phyloP scores from a whole-genome alignment of 2,888 invertebrate species.

The Malthinus seriepunctatus region DNA sequence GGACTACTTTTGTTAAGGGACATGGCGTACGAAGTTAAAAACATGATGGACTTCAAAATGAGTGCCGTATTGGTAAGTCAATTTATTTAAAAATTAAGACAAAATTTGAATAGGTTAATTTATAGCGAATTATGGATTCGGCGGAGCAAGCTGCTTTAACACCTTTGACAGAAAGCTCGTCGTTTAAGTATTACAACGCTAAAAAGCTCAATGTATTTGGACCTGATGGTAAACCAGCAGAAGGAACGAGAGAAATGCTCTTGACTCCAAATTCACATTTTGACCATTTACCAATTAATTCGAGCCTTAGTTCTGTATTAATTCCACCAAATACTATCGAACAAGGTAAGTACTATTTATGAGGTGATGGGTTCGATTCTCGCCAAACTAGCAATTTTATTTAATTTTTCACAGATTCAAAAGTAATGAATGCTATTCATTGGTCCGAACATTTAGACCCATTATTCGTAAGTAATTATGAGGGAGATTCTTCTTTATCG shows the following conservation, averaged over 20 bases:
- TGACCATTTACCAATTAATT: constrained; percentile 83
- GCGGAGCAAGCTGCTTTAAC: constrained; percentile 86
- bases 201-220: constrained; percentile 79
- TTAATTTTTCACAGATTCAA: constrained; percentile 62
- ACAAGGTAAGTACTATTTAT: constrained; percentile 64
- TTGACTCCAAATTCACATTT: constrained; percentile 81
- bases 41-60: constrained; percentile 92
- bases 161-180: constrained; percentile 56
- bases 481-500: constrained; percentile 87
- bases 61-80: constrained; percentile 85
- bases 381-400: background rate
- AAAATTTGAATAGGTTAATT: too few relatives aligned
- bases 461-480: constrained; percentile 86
- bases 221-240: constrained; percentile 72
- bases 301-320: constrained; percentile 84
- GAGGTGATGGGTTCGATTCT: too few relatives aligned
- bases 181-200: constrained; percentile 75
- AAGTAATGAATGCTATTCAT: constrained; percentile 86
- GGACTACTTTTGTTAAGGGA: constrained; percentile 83
- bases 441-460: constrained; percentile 95
- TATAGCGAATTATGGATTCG: constrained; percentile 87
- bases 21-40: constrained; percentile 87
- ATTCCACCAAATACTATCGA: constrained; percentile 81
- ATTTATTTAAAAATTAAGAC: background rate
- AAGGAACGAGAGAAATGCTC: constrained; percentile 71